A percentile compares a stretch with the other conserved stretches of the same genome.
Conservation (phyloP, 2,888 invertebrate genomes). For the Dynastes grantii region DNA sequence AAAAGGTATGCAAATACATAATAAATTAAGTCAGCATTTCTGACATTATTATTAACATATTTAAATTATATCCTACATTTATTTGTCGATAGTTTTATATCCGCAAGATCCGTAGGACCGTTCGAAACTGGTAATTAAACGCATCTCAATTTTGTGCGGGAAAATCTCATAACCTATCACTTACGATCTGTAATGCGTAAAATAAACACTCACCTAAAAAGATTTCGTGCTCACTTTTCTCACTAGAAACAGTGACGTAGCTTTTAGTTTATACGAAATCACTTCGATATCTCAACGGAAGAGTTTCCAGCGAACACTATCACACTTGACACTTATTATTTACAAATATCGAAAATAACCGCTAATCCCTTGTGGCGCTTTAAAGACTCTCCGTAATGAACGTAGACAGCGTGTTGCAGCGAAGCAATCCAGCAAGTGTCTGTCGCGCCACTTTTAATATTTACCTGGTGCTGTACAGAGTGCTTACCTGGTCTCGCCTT, state of each 20-base stretch:
- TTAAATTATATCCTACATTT: too few species aligned
- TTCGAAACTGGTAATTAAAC: conserved; percentile 17
- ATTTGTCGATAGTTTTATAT: too few species aligned
- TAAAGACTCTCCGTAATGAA: background rate
- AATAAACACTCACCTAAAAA: conserved; percentile 3
- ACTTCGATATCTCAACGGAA: background rate
- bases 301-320: background rate
- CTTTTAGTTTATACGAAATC: too few species aligned
- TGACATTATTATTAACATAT: too few species aligned
- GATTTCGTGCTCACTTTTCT: background rate
- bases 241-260: too few species aligned
- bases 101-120: too few species aligned
- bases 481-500: conserved; percentile 59
- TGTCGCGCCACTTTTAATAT: conserved; percentile 60
- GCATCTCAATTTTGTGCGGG: conserved; percentile 40
- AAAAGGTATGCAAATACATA: too few species aligned
- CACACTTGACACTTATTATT: conserved; percentile 26
- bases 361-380: conserved; percentile 18
- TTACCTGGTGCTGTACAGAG: conserved; percentile 56
- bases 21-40: too few species aligned
- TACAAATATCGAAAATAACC: conserved; percentile 6
- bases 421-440: conserved; percentile 63
- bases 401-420: conserved; percentile 58
- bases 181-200: background rate
- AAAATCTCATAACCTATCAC: conserved; percentile 36